A percentile compares a stretch with the other conserved stretches of the same genome.
These are phyloP conservation scores for Vanacampus margaritifer DNA, from an alignment of 2,113 vertebrate genomes.

Conservation along the genomic window DNA sequence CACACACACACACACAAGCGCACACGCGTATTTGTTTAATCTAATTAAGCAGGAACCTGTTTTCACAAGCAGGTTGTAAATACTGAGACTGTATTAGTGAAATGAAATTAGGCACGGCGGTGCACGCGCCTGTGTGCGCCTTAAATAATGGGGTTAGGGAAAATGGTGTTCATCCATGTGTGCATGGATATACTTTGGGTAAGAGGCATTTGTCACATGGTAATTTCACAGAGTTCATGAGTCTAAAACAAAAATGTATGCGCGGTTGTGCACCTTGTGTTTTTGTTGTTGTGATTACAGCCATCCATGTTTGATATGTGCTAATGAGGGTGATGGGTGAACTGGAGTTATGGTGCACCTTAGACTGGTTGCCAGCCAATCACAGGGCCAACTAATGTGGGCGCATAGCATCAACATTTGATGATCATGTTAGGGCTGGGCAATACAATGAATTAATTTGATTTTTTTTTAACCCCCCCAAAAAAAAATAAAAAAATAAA, in stretches of 20 bases:
- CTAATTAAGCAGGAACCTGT: slow-evolving; percentile 60
- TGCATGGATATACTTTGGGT: slow-evolving; percentile 7
- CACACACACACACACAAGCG: slow-evolving; percentile 20
- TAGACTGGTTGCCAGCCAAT: too few relatives aligned
- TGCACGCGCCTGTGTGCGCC: background rate
- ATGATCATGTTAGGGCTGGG: too few relatives aligned
- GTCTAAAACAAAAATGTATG: slow-evolving; percentile 24
- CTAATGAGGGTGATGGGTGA: slow-evolving; percentile 2
- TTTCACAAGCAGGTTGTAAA: slow-evolving; percentile 62
- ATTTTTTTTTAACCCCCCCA: too few relatives aligned
- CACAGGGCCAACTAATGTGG: too few relatives aligned
- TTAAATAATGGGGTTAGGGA: slow-evolving; percentile 5
- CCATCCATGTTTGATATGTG: slow-evolving; percentile 8
- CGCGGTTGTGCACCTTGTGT: background rate
- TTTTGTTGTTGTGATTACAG: background rate
- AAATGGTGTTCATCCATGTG: slow-evolving; percentile 10
- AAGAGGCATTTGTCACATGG: slow-evolving; percentile 24
- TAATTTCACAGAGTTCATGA: slow-evolving; percentile 43
- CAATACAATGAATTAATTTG: too few relatives aligned
- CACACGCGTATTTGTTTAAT: slow-evolving; percentile 42
- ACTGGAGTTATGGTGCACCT: too few relatives aligned
- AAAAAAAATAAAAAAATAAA: too few relatives aligned
- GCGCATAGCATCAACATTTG: too few relatives aligned
- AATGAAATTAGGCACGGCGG: slow-evolving; percentile 46
- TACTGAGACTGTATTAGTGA: slow-evolving; percentile 59